Percentiles rank a stretch among this genome's conserved stretches.
phyloP scores from a whole-genome alignment of 2,113 vertebrate species.

The Danio rerio region DNA sequence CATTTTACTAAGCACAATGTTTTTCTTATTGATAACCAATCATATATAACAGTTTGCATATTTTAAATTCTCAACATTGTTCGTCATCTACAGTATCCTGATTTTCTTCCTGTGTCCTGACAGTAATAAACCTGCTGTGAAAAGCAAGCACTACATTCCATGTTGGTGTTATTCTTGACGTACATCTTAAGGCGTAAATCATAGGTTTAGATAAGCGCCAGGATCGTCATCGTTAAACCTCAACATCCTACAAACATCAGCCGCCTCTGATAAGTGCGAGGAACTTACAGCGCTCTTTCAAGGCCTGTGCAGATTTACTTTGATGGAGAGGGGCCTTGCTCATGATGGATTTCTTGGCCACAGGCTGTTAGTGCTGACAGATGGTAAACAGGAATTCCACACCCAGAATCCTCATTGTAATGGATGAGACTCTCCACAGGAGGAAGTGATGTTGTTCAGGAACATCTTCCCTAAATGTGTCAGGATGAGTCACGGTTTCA shows the following conservation, averaged over 20 bases:
- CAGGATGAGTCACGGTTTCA: conserved; percentile 23
- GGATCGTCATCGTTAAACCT: not conserved
- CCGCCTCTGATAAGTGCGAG: not conserved
- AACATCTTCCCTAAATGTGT: conserved; percentile 23
- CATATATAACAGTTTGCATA: no score
- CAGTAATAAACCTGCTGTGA: not conserved
- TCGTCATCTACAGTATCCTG: not conserved
- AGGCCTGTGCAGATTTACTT: conserved; percentile 10
- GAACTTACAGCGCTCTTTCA: conserved; percentile 9
- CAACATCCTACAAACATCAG: conserved; percentile 12
- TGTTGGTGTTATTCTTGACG: not conserved
- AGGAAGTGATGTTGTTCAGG: conserved; percentile 3
- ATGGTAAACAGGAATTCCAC: conserved; percentile 18
- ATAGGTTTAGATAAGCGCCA: conserved; percentile 12
- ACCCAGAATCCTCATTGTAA: conserved; percentile 24
- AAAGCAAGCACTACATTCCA: not conserved
- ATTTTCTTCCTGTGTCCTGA: conserved; percentile 11
- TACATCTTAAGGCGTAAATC: conserved; percentile 20
- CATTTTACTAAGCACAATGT: not conserved
- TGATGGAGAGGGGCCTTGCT: conserved; percentile 19
- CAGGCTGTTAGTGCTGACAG: conserved; percentile 18
- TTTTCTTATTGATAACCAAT: no score
- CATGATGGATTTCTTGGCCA: conserved; percentile 24
- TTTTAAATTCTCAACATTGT: not conserved
- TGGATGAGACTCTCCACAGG: conserved; percentile 8